Evolutionary conservation across 2,888 invertebrate genomes (phyloP).

Genomic region (Heteromyza rotundicornis): DNA sequence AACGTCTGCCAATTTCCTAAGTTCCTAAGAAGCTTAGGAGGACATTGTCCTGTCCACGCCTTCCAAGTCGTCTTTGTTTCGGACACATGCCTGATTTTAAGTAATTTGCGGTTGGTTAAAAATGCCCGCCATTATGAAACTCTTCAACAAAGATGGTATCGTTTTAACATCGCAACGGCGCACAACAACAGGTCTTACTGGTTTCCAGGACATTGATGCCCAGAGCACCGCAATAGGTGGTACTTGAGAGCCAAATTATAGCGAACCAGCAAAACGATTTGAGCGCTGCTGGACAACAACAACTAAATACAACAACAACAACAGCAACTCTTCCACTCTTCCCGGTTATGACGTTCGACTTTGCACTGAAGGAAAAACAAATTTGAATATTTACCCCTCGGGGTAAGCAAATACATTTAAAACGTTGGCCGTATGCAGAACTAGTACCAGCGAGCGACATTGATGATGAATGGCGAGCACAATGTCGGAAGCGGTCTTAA

Average conservation of each 20-base stretch:
- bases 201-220: conserved; percentile 26
- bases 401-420: conserved; percentile 20
- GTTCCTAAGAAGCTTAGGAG: too few relatives aligned
- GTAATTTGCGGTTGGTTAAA: conserved; percentile 8
- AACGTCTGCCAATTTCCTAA: too few relatives aligned
- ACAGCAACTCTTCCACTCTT: background rate
- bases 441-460: conserved; percentile 23
- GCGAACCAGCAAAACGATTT: background rate
- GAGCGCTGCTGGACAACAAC: too few relatives aligned
- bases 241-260: conserved; percentile 10
- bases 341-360: background rate
- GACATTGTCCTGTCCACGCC: too few relatives aligned
- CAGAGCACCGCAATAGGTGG: background rate
- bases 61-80: too few relatives aligned
- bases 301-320: background rate
- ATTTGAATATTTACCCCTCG: conserved; percentile 20
- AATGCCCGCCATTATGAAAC: conserved; percentile 16
- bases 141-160: conserved; percentile 8
- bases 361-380: conserved; percentile 21
- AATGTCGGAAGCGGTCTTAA: conserved; percentile 6
- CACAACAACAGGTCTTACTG: conserved; percentile 31
- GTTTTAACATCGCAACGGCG: background rate
- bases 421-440: conserved; percentile 20
- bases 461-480: conserved; percentile 21
- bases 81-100: too few relatives aligned